phyloP scores from a whole-genome alignment of 2,888 invertebrate genomes.

The Rhopalosiphum nymphaeae region DNA sequence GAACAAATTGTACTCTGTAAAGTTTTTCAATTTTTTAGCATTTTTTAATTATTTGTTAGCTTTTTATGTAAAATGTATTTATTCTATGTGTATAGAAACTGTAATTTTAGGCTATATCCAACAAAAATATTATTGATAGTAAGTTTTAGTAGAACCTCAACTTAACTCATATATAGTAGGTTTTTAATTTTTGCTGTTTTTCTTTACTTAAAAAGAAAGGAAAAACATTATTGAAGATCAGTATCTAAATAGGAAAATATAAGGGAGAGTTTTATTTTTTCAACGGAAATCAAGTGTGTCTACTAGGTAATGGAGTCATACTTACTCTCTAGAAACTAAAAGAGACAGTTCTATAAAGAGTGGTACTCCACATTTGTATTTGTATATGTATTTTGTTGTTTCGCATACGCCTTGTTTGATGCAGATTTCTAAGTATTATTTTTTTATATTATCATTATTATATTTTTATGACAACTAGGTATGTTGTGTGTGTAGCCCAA shows the following conservation, averaged over 20 bases:
- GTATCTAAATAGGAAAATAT: neutral
- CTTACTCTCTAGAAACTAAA: conserved; percentile 22
- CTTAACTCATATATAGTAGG: neutral
- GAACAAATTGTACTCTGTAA: neutral
- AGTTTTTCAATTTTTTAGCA: neutral
- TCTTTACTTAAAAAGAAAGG: neutral
- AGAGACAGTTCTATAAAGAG: conserved; percentile 13
- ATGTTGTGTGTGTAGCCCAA: conserved; percentile 38
- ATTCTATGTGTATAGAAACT: neutral
- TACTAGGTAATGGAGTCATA: conserved; percentile 37
- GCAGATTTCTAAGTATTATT: conserved; percentile 29
- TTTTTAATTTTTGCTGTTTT: conserved; percentile 3
- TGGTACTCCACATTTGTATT: conserved; percentile 37
- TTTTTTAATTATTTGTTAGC: neutral
- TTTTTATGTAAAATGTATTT: neutral
- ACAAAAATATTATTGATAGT: neutral
- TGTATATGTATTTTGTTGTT: conserved; percentile 32
- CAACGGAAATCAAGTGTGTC: conserved; percentile 26
- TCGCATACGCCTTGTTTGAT: conserved; percentile 6
- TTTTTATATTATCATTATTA: conserved; percentile 26
- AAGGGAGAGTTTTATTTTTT: conserved; percentile 31
- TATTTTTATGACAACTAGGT: conserved; percentile 23
- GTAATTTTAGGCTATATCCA: neutral
- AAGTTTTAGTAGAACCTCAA: neutral
- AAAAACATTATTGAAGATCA: conserved; percentile 20